Evolutionary conservation across 2,888 invertebrate species (phyloP), one percentile per base, ranked within the genome.

Genomic region (Gymnocheta viridis): DNA sequence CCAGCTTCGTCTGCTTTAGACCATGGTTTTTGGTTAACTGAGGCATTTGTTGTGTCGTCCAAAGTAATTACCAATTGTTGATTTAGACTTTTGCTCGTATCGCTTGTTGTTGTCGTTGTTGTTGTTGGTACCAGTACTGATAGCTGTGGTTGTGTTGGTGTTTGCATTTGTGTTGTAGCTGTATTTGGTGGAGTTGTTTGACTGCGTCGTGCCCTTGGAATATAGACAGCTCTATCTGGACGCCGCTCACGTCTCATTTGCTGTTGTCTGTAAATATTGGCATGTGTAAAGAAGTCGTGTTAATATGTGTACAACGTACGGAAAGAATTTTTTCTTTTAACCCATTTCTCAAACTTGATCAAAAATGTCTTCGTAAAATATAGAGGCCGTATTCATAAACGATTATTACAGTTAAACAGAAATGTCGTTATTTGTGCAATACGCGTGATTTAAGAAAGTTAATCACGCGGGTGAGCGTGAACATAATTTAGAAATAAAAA

Each of bases 221-320:
- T 95, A 93, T 96, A 96, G 67, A 96, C 95, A 22, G 96, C 96
- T 49, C 95, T 94, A 91, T 96, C 96, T 62, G 96, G 96, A 86
- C 96, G 94, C 79, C 95, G 94, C 88, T 92, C 91, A 83, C 92
- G 91, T 84, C 91, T 92, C 90, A 76, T 92, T 86, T 35, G 88
- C 77, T 86, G 92, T 89, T 70, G 86, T 66, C 76, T 86, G 74
- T 82, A 82, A 58, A 74, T 12, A 82, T 78, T 80, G 56, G 67
- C 60, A 77, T 80, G 54, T 58, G 47, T 64, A 64, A 70, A 51
- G 38, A 66, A 56, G 19, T 74, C 54, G 38, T 67, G 27, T 67
- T 41, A 64, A 69, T 44, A 19, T 19, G 51, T 9, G 12, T 14
- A 79, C 14, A 49, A 41, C 24, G n/a, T 27, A 82, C 6, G 10